Base-by-base conservation (phyloP, 2,888 invertebrate species). In the Isotomurus palustris region DNA sequence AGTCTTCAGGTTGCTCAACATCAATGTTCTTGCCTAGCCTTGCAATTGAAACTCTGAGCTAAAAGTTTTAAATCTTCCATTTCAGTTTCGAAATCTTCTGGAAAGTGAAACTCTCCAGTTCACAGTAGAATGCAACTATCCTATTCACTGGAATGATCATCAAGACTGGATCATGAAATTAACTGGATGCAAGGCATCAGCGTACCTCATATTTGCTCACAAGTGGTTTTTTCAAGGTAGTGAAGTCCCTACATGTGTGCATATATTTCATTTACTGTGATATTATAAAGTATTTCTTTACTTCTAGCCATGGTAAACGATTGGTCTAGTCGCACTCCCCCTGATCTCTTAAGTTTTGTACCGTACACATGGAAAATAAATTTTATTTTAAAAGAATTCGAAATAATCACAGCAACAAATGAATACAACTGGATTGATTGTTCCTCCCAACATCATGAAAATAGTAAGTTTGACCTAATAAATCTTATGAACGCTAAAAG, bases 381-480 rank as follows among this genome's bases (percentile, higher is more conserved):
- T 61, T 79, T 97, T 60, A 80, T 91, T 8, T 78, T 95, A 22
- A 94, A 96, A 75, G 93, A 96, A 76, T 95, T 96, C 76, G 95
- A 99, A 77, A 81, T 99, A 17, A 83, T 96, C 1, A 90, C 93
- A 40, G 79, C 92, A 17, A 87, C 92, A 72, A 99, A 97, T 77
- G 92, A 97, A 74, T 91, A 91, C 76, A 99, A 99, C 76, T 99
- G 97, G 99, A 88, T 99, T 68, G 97, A 99, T 76, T 96, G 96
- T 72, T 91, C 93, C 53, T 93, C 93, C 25, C 91, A 92, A 49
- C 89, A 91, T 71, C 91, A 91, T 75, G 95, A 95, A 78, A 95
- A 95, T 76, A 86, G 91, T 76, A 29, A 19, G 14, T 53, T 19
- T 44, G 8, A 25, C 8, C 12, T 47, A 22, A 21, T 8, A 12